phyloP scores from a whole-genome alignment of 2,797 vertebrate genomes.

The Benthosema pterotum region DNA sequence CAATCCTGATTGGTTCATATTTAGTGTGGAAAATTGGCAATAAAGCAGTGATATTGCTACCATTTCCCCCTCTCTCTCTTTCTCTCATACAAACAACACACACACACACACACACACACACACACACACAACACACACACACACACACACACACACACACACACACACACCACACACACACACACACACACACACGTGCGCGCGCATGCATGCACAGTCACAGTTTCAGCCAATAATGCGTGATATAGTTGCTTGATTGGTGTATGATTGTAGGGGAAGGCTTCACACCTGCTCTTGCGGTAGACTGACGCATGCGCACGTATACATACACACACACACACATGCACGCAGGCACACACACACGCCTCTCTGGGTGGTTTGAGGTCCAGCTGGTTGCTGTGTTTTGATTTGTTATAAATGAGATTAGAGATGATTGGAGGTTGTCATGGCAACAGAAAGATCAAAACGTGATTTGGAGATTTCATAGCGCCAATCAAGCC shows the following conservation, averaged over 20 bases:
- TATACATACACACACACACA: background rate
- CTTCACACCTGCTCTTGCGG: slow-evolving; percentile 35
- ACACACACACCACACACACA: too few relatives aligned
- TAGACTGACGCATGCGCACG: background rate
- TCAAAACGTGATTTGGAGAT: background rate
- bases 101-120: slow-evolving; percentile 25
- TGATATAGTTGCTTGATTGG: slow-evolving; percentile 37
- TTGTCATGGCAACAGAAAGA: slow-evolving; percentile 26
- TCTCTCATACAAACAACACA: too few relatives aligned
- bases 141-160: background rate
- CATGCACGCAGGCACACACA: background rate
- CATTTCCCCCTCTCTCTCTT: too few relatives aligned
- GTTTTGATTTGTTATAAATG: slow-evolving; percentile 42
- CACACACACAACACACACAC: slow-evolving; percentile 2
- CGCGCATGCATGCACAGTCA: background rate
- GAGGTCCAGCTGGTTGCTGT: slow-evolving; percentile 47
- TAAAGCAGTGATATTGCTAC: background rate
- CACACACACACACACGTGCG: too few relatives aligned
- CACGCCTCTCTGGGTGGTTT: slow-evolving; percentile 9
- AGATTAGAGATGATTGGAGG: slow-evolving; percentile 42
- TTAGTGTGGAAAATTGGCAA: background rate
- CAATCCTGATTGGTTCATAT: slow-evolving; percentile 31
- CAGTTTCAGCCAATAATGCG: slow-evolving; percentile 13
- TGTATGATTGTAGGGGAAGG: slow-evolving; percentile 47
- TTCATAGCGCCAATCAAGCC: background rate